Percentiles rank a stretch among this genome's conserved stretches.
Conservation (phyloP, 2,113 vertebrate species). For the Notiomystis cincta region DNA sequence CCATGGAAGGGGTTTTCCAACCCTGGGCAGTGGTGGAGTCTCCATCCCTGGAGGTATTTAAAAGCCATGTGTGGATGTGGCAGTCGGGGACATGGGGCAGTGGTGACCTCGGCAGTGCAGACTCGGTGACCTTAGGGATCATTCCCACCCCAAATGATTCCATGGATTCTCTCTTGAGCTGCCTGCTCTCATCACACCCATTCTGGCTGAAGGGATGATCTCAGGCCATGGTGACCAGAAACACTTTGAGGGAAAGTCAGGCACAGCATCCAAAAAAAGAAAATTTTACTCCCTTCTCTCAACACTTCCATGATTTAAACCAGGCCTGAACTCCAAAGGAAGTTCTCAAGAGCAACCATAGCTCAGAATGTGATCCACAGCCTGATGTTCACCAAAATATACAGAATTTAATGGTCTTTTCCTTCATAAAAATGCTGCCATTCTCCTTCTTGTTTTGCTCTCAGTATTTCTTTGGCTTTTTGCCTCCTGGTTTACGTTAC, state of each 20-base stretch:
- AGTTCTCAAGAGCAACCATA: not conserved
- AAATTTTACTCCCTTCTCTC: not conserved
- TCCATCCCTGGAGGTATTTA: not conserved
- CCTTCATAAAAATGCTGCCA: rapidly evolving
- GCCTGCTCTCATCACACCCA: not conserved
- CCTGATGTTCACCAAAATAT: not conserved
- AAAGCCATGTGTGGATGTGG: not conserved
- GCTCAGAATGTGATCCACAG: not conserved
- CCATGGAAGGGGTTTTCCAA: rapidly evolving
- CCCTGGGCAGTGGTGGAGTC: not conserved
- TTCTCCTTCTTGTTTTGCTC: not conserved
- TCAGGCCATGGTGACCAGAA: not conserved
- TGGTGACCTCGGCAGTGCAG: not conserved
- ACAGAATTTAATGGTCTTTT: not conserved
- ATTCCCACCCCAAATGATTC: not conserved
- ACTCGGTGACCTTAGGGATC: not conserved
- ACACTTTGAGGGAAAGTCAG: not conserved
- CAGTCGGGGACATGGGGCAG: not conserved
- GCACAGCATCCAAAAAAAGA: not conserved
- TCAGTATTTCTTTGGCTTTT: not conserved
- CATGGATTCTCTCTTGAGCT: not conserved
- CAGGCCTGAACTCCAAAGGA: not conserved
- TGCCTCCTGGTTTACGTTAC: not conserved
- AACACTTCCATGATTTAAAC: not conserved
- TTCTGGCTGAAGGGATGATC: not conserved